Evolutionary conservation across 2,113 vertebrate species (phyloP).

Genomic region (Eulacestoma nigropectus): DNA sequence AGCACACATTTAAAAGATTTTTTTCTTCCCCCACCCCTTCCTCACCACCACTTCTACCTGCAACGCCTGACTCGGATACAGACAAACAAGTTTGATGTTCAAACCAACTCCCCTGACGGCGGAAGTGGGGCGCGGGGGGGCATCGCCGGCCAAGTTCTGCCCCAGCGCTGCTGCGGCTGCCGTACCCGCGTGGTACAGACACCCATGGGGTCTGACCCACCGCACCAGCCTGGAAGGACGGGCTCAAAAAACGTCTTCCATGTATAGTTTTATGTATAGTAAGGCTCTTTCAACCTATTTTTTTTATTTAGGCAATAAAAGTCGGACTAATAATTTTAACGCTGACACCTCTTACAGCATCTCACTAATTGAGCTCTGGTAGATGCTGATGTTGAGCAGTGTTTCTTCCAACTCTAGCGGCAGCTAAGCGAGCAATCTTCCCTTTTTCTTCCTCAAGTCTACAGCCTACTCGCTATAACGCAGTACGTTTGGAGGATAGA

Average conservation of each 20-base stretch:
- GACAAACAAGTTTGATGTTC: neutral
- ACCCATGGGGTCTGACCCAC: neutral
- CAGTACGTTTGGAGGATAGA: neutral
- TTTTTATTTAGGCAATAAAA: neutral
- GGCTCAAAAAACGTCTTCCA: neutral
- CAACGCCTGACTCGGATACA: neutral
- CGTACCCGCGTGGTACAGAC: rapidly evolving
- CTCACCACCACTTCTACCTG: neutral
- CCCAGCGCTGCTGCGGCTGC: too few relatives aligned
- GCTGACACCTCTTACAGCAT: neutral
- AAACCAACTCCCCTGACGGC: too few relatives aligned
- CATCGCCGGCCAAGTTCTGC: too few relatives aligned
- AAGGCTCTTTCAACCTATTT: neutral
- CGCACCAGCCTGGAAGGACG: neutral
- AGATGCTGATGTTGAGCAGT: neutral
- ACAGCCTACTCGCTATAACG: neutral
- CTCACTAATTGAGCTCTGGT: neutral
- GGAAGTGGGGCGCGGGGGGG: rapidly evolving
- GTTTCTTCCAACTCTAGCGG: neutral
- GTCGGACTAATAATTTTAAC: neutral
- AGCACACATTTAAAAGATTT: neutral
- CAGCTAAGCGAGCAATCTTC: neutral
- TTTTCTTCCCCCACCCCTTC: too few relatives aligned
- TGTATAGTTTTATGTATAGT: neutral
- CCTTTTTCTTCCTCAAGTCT: neutral